Evolutionary conservation across 2,113 vertebrate species (phyloP), one percentile per base, ranked within the genome.

Genomic region (Epinephelus fuscoguttatus): DNA sequence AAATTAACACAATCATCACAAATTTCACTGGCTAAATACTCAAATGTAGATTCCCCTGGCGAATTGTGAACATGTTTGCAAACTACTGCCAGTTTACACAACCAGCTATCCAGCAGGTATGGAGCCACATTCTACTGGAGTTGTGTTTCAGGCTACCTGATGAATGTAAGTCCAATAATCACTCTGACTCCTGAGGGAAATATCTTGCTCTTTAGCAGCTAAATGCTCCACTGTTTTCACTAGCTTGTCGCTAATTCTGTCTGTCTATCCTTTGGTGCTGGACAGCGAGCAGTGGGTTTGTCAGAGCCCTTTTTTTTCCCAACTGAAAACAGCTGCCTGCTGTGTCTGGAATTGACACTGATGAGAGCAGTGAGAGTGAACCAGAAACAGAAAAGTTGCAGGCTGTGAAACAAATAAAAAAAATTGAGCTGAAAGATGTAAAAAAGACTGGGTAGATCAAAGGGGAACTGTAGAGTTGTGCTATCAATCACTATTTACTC

Each of bases 311-410:
- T 21, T 49, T 4, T 17, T 50, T 18, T 6, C 40, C 6, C 9
- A 50, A n/a, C 12, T 18, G 14, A 17, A 56, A 56, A 56, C 67
- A 53, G 49, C 25, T 57, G 21, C 5, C 70, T 72, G 55, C n/a
- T 30, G 47, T 30, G 64, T 50, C 64, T 72, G 70, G 53, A 19
- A 47, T 47, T 9, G 25, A 61, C 70, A 62, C 19, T 23, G 59
- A 62, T 37, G 42, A 50, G 27, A 62, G 59, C 19, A 15, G 5
- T 2, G 21, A 17, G 18, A n/a, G 40, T 17, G 42, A 74, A 52
- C 57, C 59, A 45, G 33, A 60, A 59, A 30, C 23, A 27, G 12
- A 27, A 73, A 72, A 8, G 17, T 27, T 47, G 40, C 5, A 8
- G 25, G 25, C 27, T 75, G 8, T 17, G 15, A 53, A 37, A 33